Evolutionary conservation across 2,797 vertebrate genomes (phyloP).

Genomic region (Rhodeus uyekii): DNA sequence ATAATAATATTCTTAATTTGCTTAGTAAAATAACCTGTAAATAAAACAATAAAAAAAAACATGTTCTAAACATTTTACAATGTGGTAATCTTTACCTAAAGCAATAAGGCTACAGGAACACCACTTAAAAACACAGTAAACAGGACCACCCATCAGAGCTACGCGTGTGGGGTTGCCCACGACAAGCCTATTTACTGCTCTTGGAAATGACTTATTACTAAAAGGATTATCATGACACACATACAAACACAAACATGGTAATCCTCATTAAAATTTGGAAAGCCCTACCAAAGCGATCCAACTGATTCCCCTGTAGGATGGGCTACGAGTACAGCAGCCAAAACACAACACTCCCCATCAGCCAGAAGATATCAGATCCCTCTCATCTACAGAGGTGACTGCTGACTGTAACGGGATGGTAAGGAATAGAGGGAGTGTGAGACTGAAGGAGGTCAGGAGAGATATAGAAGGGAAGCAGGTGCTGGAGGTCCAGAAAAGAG

Average conservation of each 20-base stretch:
- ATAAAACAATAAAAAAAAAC: not conserved
- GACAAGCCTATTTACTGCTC: slow-evolving; percentile 71
- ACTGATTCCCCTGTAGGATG: slow-evolving; percentile 60
- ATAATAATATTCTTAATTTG: not conserved
- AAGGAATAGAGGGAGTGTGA: slow-evolving; percentile 41
- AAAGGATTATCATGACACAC: slow-evolving; percentile 80
- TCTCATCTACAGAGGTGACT: slow-evolving; percentile 58
- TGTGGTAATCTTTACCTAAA: not conserved
- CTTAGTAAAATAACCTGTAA: not conserved
- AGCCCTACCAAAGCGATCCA: slow-evolving; percentile 69
- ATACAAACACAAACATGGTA: slow-evolving; percentile 82
- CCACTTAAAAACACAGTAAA: slow-evolving; percentile 6
- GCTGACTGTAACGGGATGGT: slow-evolving; percentile 12
- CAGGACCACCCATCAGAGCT: slow-evolving; percentile 40
- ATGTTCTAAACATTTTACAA: not conserved
- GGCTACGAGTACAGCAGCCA: slow-evolving; percentile 61
- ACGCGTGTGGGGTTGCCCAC: slow-evolving; percentile 48
- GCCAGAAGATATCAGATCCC: slow-evolving; percentile 31
- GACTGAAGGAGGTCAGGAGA: slow-evolving; percentile 13
- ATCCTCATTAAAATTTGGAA: slow-evolving; percentile 80
- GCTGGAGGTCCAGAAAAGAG: slow-evolving; percentile 9
- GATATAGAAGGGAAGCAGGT: slow-evolving; percentile 18
- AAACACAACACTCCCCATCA: slow-evolving; percentile 57
- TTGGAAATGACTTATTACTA: slow-evolving; percentile 76
- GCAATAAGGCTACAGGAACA: not conserved